Evolutionary conservation across 2,113 vertebrate species (phyloP).

Genomic region (Dipodomys stephensi): DNA sequence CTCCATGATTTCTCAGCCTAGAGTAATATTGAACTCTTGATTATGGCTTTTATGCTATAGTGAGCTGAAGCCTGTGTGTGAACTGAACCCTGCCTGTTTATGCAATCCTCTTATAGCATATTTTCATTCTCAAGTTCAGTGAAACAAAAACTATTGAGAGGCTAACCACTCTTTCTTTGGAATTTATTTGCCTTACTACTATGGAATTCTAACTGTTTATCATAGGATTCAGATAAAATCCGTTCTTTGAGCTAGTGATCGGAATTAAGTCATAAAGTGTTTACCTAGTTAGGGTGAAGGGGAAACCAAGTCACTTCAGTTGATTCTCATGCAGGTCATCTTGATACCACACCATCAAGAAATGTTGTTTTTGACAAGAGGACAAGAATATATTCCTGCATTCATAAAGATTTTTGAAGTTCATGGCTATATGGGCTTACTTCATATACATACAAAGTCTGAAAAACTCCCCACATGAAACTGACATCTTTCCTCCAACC

Average conservation of each 20-base stretch:
- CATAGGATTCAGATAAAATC: not conserved
- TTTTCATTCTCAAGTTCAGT: not conserved
- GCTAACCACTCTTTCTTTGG: not conserved
- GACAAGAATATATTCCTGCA: not conserved
- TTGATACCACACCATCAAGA: not conserved
- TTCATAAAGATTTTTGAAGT: slow-evolving; percentile 21
- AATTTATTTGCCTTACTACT: too few species aligned
- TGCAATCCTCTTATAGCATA: not conserved
- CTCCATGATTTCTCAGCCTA: not conserved
- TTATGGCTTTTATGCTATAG: not conserved
- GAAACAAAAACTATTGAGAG: not conserved
- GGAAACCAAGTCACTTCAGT: not conserved
- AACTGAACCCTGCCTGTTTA: not conserved
- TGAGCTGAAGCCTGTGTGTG: not conserved
- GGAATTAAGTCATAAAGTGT: too few species aligned
- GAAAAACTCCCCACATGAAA: not conserved
- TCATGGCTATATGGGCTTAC: not conserved
- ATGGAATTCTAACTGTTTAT: not conserved
- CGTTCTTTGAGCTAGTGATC: not conserved
- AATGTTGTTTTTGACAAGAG: slow-evolving; percentile 8
- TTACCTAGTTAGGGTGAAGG: too few species aligned
- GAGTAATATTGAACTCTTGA: not conserved
- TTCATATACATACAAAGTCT: not conserved
- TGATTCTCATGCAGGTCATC: slow-evolving; percentile 3
- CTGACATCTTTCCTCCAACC: not conserved